These are phyloP conservation scores for Mythimna impura DNA, from an alignment of 2,888 invertebrate species.

Conservation along the genomic window DNA sequence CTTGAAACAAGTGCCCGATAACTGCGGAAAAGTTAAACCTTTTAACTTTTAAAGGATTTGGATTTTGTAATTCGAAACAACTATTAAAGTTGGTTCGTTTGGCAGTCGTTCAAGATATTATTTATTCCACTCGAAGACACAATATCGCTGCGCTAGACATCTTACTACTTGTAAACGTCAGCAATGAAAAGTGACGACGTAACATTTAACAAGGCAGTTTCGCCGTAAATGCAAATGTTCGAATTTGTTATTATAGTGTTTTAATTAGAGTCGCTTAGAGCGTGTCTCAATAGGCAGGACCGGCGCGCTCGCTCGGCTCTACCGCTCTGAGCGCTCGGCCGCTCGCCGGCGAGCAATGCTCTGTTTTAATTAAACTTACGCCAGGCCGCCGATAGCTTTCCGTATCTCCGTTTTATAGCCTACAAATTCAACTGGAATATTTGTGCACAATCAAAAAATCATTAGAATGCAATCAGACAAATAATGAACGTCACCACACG, in stretches of 20 bases:
- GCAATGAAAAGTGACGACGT: constrained; percentile 48
- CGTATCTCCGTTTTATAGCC: constrained; percentile 66
- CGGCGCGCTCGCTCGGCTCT: constrained; percentile 58
- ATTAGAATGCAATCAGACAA: constrained; percentile 65
- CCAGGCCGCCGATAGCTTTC: constrained; percentile 64
- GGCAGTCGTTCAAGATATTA: constrained; percentile 55
- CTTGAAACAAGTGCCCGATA: constrained; percentile 67
- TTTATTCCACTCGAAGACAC: constrained; percentile 49
- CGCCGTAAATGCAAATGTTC: constrained; percentile 75
- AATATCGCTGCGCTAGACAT: constrained; percentile 14
- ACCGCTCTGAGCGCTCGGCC: constrained; percentile 56
- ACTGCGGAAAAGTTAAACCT: constrained; percentile 67
- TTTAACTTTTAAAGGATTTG: constrained; percentile 69
- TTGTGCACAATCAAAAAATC: constrained; percentile 64
- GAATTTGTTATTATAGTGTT: constrained; percentile 83
- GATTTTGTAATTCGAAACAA: constrained; percentile 66
- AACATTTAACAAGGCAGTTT: constrained; percentile 70
- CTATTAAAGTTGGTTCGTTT: constrained; percentile 62
- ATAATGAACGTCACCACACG: constrained; percentile 56
- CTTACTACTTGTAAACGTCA: constrained; percentile 19
- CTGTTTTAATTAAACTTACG: constrained; percentile 85
- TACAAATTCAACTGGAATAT: constrained; percentile 64
- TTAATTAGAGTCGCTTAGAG: constrained; percentile 82
- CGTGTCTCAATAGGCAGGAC: constrained; percentile 66
- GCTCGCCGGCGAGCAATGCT: constrained; percentile 68